A percentile compares a stretch with the other conserved stretches of the same genome.
These are phyloP conservation scores for Spodoptera picta DNA, from an alignment of 2,888 invertebrate species.

Conservation along the genomic window DNA sequence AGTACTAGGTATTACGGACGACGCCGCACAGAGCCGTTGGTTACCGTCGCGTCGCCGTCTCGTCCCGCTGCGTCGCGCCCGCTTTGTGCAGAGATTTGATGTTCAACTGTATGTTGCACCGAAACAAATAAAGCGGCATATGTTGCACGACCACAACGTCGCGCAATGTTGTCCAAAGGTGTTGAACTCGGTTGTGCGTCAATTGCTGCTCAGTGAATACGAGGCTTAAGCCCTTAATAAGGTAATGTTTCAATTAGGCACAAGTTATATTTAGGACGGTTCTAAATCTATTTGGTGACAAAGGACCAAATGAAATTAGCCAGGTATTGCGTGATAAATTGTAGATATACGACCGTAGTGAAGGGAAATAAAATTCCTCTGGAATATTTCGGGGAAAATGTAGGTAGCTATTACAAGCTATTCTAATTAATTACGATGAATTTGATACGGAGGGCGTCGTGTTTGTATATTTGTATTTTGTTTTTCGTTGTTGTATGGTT, in stretches of 20 bases:
- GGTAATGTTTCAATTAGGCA: conserved; percentile 53
- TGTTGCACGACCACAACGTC: no score
- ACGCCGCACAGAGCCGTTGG: no score
- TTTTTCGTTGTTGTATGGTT: no score
- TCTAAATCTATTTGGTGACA: conserved; percentile 50
- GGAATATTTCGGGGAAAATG: conserved; percentile 31
- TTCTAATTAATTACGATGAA: conserved; percentile 10
- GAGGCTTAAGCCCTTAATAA: background rate
- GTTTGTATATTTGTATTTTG: background rate
- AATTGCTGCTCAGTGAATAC: no score
- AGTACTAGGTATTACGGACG: no score
- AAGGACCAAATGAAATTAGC: conserved; percentile 54
- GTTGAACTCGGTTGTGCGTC: no score
- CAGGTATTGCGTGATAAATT: conserved; percentile 50
- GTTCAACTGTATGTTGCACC: no score
- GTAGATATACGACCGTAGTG: conserved; percentile 36
- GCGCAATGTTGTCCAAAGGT: no score
- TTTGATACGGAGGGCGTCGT: conserved; percentile 5
- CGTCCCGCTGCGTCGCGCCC: no score
- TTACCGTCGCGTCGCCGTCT: no score
- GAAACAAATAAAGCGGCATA: no score
- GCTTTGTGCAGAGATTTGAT: no score
- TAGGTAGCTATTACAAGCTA: conserved; percentile 4
- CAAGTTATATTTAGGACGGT: conserved; percentile 48
- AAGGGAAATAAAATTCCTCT: conserved; percentile 49